These are phyloP conservation scores for Tupaia chinensis DNA, from an alignment of 2,113 vertebrate genomes.

Conservation along the genomic window DNA sequence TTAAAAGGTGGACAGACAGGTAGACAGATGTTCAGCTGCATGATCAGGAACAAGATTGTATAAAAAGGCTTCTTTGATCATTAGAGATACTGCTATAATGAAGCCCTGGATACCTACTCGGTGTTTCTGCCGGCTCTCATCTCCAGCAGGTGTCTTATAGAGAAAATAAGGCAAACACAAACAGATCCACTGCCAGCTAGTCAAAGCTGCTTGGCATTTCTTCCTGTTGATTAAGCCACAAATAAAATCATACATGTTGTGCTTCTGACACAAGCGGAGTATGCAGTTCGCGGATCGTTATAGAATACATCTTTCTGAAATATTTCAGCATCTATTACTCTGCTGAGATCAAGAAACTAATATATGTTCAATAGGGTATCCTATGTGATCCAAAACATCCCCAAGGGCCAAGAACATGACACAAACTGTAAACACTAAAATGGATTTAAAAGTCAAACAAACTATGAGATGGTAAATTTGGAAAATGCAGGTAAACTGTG, in stretches of 20 bases:
- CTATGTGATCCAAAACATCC: slow-evolving; percentile 66
- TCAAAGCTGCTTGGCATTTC: slow-evolving; percentile 50
- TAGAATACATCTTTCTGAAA: slow-evolving; percentile 63
- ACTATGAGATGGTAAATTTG: neutral
- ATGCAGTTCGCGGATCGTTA: neutral
- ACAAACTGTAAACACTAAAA: slow-evolving; percentile 44
- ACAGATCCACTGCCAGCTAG: slow-evolving; percentile 68
- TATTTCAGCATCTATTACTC: slow-evolving; percentile 17
- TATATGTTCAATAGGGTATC: slow-evolving; percentile 69
- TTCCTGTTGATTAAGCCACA: slow-evolving; percentile 76
- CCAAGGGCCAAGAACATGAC: slow-evolving; percentile 57
- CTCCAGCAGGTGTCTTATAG: slow-evolving; percentile 77
- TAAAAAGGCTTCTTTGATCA: slow-evolving; percentile 82
- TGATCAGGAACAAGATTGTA: slow-evolving; percentile 73
- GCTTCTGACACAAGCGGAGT: slow-evolving; percentile 48
- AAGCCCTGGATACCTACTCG: slow-evolving; percentile 79
- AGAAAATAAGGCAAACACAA: slow-evolving; percentile 68
- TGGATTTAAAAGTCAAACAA: slow-evolving; percentile 56
- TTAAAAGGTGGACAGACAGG: slow-evolving; percentile 86
- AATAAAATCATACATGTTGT: slow-evolving; percentile 76
- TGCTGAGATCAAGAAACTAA: slow-evolving; percentile 60
- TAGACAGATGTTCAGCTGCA: slow-evolving; percentile 77
- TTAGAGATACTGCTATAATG: slow-evolving; percentile 61
- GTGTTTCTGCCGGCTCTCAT: slow-evolving; percentile 76
- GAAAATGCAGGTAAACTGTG: slow-evolving; percentile 49